Conservation (phyloP, 2,888 invertebrate species). For the Plebejus melissa region DNA sequence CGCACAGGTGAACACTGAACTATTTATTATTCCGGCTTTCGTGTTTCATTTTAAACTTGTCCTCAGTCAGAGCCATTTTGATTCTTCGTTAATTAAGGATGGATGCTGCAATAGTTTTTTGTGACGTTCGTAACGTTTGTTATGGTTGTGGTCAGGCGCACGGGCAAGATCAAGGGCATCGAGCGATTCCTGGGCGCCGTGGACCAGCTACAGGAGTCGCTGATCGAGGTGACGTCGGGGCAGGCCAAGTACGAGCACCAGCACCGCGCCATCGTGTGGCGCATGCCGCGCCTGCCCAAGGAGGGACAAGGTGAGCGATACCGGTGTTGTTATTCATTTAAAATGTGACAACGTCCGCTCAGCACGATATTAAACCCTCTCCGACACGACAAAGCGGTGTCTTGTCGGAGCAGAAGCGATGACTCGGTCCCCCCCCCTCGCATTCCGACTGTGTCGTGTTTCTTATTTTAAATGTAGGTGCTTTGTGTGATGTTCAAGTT, state of each 20-base stretch:
- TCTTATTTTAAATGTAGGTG: no score
- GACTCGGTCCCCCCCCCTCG: no score
- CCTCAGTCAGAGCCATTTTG: no score
- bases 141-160: constrained; percentile 70
- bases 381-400: no score
- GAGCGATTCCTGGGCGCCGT: constrained; percentile 95
- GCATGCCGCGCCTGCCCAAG: constrained; percentile 97
- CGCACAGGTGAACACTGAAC: constrained; percentile 78
- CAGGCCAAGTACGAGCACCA: constrained; percentile 99
- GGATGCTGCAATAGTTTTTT: neutral
- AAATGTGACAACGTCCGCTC: no score
- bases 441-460: no score
- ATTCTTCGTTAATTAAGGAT: no score
- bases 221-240: constrained; percentile 97
- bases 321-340: no score
- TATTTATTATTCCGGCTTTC: neutral
- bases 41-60: no score
- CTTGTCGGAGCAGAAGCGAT: no score
- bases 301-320: constrained; percentile 92
- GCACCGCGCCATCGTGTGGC: constrained; percentile 98
- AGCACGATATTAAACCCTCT: no score
- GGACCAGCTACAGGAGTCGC: constrained; percentile 92
- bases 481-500: neutral
- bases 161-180: constrained; percentile 95
- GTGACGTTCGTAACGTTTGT: neutral